Base-by-base conservation (phyloP, 1,140 invertebrate species). In the Zaprionus camerounensis region DNA sequence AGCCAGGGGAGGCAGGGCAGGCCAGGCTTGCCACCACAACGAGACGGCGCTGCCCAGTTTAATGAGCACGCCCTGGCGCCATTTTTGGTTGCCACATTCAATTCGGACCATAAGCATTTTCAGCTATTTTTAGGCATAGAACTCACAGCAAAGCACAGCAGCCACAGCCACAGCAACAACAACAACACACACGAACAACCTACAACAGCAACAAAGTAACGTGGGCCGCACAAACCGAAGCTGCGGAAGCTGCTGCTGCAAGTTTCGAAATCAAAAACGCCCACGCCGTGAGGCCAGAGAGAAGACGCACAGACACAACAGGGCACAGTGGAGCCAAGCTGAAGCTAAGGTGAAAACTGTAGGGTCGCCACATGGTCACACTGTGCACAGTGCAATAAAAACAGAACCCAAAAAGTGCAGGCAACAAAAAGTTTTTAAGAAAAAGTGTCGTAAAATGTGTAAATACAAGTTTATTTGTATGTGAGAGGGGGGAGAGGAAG, bases 51-150 rank as follows among this genome's bases (percentile, higher is more conserved):
- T 56, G 51, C 49, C 59, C 64, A 71, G 72, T 78, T 88, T 88
- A 87, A 87, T 87, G 84, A 87, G 84, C 85, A 84, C 84, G 85
- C 84, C 84, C 84, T 87, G 84, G 85, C 84, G 84, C 85, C 85
- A 87, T 87, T 87, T 87, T 87, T 88, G 84, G 84, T 24, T 86
- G 78, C 55, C 68, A 38, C 38, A 67, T 51, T 58, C 31, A 58
- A 66, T 51, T 41, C 53, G 61, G 49, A 74, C 74, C 68, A 65
- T 65, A 61, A 85, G 68, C 53, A 80, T 69, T 69, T 71, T 69
- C 66, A 58, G 41, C 83, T 87, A 87, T 87, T 87, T 87, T 87
- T 87, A 87, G 83, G 84, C 83, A 87, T 87, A 87, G 83, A 87
- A 83, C 71, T 31, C 36, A 44, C 73, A 59, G 17, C 57, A 5